Evolutionary conservation across 2,113 vertebrate species (phyloP), one percentile per base, ranked within the genome.

Genomic region (Serinus canaria): DNA sequence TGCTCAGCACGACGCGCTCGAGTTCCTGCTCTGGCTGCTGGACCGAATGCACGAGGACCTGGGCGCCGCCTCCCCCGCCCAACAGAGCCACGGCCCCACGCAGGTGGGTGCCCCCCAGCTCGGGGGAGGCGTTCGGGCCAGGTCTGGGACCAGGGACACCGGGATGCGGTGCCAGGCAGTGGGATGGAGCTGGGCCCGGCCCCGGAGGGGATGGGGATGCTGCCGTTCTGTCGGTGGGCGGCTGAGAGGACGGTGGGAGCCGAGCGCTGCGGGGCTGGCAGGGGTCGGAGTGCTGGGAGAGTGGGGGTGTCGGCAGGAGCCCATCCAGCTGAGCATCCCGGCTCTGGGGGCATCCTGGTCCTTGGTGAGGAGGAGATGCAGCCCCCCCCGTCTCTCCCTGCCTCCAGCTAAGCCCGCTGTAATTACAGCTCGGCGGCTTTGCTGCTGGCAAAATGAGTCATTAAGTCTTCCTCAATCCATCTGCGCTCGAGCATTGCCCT

Each of bases 21-120:
- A 99, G 97, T 99, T 99, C 96, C 98, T 99, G 76, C 98, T 99
- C 73, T 99, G 99, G 99, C 96, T 99, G 76, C 96, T 99, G 97
- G 99, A 99, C 83, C 96, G 98, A 39, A 98, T 99, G 93, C 98
- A 99, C 0, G 99, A 99, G 96, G 99, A 99, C 83, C 98, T 98
- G 96, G 98, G 98, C 14, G 85, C 97, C 6, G 95, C 96, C 2
- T 97, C 98, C 62, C 90, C 92, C 1, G 96, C 96, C 64, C 97
- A 94, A 41, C 98, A 97, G 82, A 70, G 95, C 92, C 97, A 94
- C 62, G 82, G 44, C 15, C 77, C 93, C 1, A 33, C 91, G 80
- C 98, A 99, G 99, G 99, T 99, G 83, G 92, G 98, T 96, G 56
- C 56, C 56, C 33, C 39, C 39, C 22, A 64, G 33, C 41, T 17